A percentile compares a stretch with the other conserved stretches of the same genome.
phyloP scores from a whole-genome alignment of 2,113 vertebrate species.

The Erythrocebus patas region DNA sequence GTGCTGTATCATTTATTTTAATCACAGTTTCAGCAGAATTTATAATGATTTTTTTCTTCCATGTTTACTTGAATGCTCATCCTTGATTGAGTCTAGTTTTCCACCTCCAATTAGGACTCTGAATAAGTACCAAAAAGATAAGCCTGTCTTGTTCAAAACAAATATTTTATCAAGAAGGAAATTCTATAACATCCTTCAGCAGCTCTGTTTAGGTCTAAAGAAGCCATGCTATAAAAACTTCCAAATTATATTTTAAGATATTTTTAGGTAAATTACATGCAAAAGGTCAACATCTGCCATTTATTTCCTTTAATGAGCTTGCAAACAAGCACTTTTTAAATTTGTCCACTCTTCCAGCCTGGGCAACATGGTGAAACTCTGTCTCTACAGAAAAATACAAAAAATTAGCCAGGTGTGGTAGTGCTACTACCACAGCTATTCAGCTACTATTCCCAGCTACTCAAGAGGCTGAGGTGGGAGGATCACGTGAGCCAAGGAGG shows the following conservation, averaged over 20 bases:
- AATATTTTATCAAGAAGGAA: neutral
- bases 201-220: neutral
- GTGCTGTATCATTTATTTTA: neutral
- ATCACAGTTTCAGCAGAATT: neutral
- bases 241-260: neutral
- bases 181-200: neutral
- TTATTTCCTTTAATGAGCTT: neutral
- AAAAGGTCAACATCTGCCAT: neutral
- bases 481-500: too few species aligned
- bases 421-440: too few species aligned
- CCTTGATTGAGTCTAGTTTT: constrained; percentile 20
- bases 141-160: neutral
- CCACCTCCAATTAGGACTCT: neutral
- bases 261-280: neutral
- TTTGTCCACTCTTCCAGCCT: neutral
- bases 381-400: too few species aligned
- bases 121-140: neutral
- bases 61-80: neutral
- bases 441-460: too few species aligned
- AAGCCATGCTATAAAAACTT: neutral
- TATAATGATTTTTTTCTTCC: neutral
- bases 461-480: too few species aligned
- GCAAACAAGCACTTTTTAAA: constrained; percentile 1
- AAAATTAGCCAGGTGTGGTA: too few species aligned
- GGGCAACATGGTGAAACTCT: too few species aligned